Evolutionary conservation across 53 echinoderm and acorn worm genomes (phyloP).

Genomic region (Mesocentrotus franciscanus): DNA sequence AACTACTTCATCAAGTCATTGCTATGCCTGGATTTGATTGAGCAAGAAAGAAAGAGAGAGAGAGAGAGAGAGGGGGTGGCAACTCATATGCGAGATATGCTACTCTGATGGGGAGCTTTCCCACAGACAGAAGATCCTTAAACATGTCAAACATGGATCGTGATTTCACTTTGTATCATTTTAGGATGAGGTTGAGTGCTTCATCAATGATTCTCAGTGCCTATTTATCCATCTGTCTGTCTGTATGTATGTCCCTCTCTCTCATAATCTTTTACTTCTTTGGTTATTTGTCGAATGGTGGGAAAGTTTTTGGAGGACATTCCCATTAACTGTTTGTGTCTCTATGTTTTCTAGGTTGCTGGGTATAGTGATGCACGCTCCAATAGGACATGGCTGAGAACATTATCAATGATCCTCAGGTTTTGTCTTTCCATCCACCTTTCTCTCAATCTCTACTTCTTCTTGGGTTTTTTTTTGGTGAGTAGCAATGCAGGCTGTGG

Average conservation of each 20-base stretch:
- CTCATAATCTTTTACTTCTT: neutral
- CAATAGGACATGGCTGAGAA: slow-evolving; percentile 79
- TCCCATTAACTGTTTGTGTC: too few relatives aligned
- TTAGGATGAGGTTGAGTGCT: neutral
- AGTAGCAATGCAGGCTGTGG: slow-evolving; percentile 74
- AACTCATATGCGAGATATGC: too few relatives aligned
- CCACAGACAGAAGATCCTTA: too few relatives aligned
- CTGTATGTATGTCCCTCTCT: neutral
- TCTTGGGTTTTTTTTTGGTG: neutral
- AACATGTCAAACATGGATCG: neutral
- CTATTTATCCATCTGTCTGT: neutral
- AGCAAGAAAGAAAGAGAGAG: too few relatives aligned
- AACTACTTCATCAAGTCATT: too few relatives aligned
- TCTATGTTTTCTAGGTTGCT: neutral
- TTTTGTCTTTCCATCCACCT: neutral
- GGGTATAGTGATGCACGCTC: slow-evolving; percentile 60
- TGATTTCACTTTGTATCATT: neutral
- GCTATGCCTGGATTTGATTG: too few relatives aligned
- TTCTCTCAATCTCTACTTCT: neutral
- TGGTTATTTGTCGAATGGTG: neutral
- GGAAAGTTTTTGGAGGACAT: neutral
- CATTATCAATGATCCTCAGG: slow-evolving; percentile 79
- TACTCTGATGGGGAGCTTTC: too few relatives aligned
- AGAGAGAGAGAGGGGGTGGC: too few relatives aligned
- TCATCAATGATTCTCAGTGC: neutral